These are phyloP conservation scores for Martes martes DNA, from an alignment of 2,113 vertebrate genomes.

Conservation along the genomic window DNA sequence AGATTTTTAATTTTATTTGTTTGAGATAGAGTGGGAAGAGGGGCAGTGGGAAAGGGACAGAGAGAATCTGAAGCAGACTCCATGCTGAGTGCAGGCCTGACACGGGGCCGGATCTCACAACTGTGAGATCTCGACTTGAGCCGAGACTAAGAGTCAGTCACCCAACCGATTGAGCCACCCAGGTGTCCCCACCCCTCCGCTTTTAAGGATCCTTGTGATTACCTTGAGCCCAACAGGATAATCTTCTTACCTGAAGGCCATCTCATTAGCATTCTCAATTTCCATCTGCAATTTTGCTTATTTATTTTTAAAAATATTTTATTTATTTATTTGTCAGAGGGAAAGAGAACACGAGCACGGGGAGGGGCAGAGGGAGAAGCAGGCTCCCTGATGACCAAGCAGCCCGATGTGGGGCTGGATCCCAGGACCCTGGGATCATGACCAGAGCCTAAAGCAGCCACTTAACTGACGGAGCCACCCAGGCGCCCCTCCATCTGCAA, in stretches of 20 bases:
- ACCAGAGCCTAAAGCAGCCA: not conserved
- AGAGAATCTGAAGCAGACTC: not conserved
- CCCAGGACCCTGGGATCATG: not conserved
- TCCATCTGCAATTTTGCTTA: not conserved
- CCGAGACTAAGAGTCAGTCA: not conserved
- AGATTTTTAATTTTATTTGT: not conserved
- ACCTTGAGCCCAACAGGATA: not conserved
- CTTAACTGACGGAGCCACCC: not conserved
- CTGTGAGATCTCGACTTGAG: not conserved
- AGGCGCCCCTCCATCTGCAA: not conserved
- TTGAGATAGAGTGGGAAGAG: not conserved
- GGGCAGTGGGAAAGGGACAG: not conserved
- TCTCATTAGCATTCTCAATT: not conserved
- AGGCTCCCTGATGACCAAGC: not conserved
- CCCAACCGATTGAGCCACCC: not conserved
- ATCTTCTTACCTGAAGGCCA: not conserved
- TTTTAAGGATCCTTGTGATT: not conserved
- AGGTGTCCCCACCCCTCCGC: not conserved
- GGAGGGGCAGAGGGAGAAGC: not conserved
- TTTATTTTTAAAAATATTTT: not conserved
- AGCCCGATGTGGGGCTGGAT: not conserved
- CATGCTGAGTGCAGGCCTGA: not conserved
- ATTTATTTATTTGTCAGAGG: not conserved
- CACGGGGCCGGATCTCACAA: fast-evolving
- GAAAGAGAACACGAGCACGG: not conserved